phyloP scores from a whole-genome alignment of 2,888 invertebrate species.

The Campoplex nolae region DNA sequence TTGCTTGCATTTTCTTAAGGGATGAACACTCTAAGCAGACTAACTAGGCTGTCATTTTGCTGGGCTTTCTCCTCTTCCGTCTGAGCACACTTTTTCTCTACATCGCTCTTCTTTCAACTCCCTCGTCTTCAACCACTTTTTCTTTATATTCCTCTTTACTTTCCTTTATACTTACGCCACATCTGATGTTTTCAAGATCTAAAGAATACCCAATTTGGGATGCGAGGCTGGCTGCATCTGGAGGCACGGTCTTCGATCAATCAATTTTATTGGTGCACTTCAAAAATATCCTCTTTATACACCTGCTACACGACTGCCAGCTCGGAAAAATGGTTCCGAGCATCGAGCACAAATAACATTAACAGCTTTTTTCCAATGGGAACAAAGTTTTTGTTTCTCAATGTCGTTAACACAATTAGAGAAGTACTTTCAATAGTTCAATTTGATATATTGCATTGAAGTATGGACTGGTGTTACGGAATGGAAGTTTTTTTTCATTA shows the following conservation, averaged over 20 bases:
- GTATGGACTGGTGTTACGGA: too few species aligned
- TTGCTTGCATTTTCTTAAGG: conserved; percentile 83
- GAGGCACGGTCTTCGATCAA: too few species aligned
- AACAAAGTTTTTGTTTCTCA: background rate
- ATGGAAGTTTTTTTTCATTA: too few species aligned
- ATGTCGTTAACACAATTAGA: background rate
- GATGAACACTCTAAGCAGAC: conserved; percentile 72
- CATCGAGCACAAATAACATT: too few species aligned
- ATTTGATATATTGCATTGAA: too few species aligned
- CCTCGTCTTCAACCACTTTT: background rate
- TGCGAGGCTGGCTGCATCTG: too few species aligned
- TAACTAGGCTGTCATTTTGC: conserved; percentile 45
- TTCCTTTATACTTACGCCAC: conserved; percentile 30
- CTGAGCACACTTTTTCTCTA: conserved; percentile 20
- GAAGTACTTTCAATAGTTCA: too few species aligned
- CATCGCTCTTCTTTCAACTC: background rate
- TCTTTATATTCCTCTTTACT: conserved; percentile 21
- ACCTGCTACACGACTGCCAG: background rate
- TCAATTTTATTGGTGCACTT: too few species aligned
- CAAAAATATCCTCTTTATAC: background rate
- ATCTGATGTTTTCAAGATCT: conserved; percentile 36
- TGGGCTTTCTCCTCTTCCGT: background rate
- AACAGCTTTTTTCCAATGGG: too few species aligned
- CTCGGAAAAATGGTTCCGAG: background rate
- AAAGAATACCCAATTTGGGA: background rate